phyloP scores from a whole-genome alignment of 2,797 vertebrate genomes.

The Pogoniulus pusillus region DNA sequence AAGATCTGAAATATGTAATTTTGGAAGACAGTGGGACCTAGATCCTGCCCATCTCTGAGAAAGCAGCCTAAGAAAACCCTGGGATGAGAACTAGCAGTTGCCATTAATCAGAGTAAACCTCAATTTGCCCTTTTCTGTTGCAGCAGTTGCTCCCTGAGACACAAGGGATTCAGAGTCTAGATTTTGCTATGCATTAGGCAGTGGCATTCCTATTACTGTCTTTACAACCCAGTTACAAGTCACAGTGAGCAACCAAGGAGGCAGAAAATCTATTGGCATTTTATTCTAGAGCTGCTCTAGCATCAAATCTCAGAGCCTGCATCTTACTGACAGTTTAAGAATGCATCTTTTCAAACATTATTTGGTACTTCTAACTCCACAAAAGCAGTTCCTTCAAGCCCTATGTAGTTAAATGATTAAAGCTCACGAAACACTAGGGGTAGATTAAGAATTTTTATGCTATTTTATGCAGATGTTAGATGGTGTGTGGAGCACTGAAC shows the following conservation, averaged over 20 bases:
- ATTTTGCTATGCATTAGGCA: neutral
- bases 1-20: neutral
- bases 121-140: neutral
- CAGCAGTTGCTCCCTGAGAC: fast-evolving
- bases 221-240: neutral
- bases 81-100: neutral
- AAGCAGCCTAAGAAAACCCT: neutral
- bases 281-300: neutral
- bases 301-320: neutral
- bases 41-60: neutral
- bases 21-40: neutral
- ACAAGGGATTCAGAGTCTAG: too few species aligned
- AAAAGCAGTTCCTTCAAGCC: neutral
- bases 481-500: neutral
- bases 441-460: neutral
- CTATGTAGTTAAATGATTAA: neutral
- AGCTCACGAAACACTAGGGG: neutral
- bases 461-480: neutral
- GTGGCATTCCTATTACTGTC: neutral
- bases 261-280: neutral
- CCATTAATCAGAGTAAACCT: neutral
- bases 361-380: neutral
- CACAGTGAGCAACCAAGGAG: neutral
- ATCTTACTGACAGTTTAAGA: neutral
- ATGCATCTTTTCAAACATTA: neutral